These are phyloP conservation scores for Drosophila algonquin DNA, from an alignment of 2,888 invertebrate genomes.

Conservation along the genomic window DNA sequence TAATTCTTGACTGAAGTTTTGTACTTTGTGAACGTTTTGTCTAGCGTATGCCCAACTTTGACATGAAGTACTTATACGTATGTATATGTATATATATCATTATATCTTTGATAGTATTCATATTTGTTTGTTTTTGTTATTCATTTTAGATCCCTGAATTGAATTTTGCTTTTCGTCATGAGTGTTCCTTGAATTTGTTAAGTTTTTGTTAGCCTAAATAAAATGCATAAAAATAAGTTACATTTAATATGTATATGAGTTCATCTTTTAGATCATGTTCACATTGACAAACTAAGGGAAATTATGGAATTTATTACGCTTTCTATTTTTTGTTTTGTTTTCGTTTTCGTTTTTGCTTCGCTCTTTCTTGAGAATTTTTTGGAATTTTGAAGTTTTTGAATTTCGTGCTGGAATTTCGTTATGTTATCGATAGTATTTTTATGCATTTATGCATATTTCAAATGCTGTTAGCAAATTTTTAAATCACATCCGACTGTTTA, in stretches of 20 bases:
- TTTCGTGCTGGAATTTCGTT: slow-evolving; percentile 45
- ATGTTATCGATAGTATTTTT: slow-evolving; percentile 68
- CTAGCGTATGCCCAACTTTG: slow-evolving; percentile 58
- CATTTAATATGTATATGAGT: slow-evolving; percentile 58
- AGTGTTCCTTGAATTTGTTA: slow-evolving; percentile 54
- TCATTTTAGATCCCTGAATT: slow-evolving; percentile 80
- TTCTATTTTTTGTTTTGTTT: slow-evolving; percentile 21
- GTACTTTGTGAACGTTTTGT: slow-evolving; percentile 73
- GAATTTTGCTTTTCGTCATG: slow-evolving; percentile 81
- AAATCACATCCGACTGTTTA: slow-evolving; percentile 81
- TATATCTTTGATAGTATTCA: slow-evolving; percentile 46
- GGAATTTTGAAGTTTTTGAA: slow-evolving; percentile 29
- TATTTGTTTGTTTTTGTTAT: slow-evolving; percentile 43
- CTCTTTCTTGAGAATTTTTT: slow-evolving; percentile 46
- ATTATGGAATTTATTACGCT: slow-evolving; percentile 42
- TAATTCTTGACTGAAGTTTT: slow-evolving; percentile 61
- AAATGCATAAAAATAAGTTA: slow-evolving; percentile 76
- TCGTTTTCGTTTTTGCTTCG: slow-evolving; percentile 31
- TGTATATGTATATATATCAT: slow-evolving; percentile 26
- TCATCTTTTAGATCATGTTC: slow-evolving; percentile 72
- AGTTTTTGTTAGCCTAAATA: slow-evolving; percentile 73
- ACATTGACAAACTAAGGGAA: slow-evolving; percentile 64
- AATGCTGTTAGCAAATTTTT: slow-evolving; percentile 81
- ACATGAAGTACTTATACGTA: slow-evolving; percentile 43
- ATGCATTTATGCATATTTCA: slow-evolving; percentile 74